Evolutionary conservation across 2,888 invertebrate genomes (phyloP), one percentile per base, ranked within the genome.

Genomic region (Torymus tubicola): DNA sequence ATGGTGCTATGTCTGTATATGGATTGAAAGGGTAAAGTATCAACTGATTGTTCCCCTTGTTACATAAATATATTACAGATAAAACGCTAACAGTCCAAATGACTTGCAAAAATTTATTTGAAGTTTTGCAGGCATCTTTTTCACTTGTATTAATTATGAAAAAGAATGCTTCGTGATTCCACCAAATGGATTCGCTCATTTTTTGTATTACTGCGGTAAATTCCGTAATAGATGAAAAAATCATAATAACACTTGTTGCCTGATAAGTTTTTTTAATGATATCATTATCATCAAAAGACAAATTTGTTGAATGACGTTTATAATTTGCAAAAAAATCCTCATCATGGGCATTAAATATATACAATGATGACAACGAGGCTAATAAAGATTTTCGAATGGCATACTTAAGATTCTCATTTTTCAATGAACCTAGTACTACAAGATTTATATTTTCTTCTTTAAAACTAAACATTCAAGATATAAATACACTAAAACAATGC

Each of bases 1-100:
- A 3, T 16, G 69, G 69, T 2, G 69, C 55, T 3, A 14, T 3
- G 10, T 57, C 42, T 31, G 24, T n/a, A 55, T 69, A 69, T 4
- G 69, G 69, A 31, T 69, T 69, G 21, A 57, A 69, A 0, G 69
- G 14, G n/a, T 69, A 69, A 2, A 69, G 18, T n/a, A 16, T 11
- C 14, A 58, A 11, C n/a, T 69, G 10, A 57, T 57, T 13, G 0
- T 21, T 16, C 13, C 14, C 5, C 1, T 69, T n/a, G 4, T n/a
- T 10, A 31, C 69, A 69, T n/a, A 69, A 31, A n/a, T 69, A 57
- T 31, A 55, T 24, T 18, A 16, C 24, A n/a, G n/a, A 24, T 31
- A 31, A 57, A 21, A 69, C 31, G 12, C 31, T 69, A 10, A 57
- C 31, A 21, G 8, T 69, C 69, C 69, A 69, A 0, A 57, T 55